Conservation (phyloP, 2,888 invertebrate species). For the Pseudoips prasinana region DNA sequence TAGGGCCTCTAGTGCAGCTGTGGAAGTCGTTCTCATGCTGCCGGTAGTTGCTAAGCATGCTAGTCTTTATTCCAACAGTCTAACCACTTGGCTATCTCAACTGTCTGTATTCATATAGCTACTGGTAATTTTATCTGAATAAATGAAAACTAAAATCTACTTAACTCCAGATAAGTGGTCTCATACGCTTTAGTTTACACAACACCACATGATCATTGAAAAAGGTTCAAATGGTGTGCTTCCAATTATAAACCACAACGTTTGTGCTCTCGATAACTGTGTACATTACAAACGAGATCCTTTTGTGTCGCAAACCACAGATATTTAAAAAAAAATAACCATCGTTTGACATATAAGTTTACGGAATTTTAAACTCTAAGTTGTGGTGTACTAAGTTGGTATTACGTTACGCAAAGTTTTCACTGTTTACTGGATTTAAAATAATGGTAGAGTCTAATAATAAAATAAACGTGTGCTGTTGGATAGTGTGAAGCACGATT, state of each 20-base stretch:
- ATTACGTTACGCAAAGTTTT: background rate
- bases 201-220: slow-evolving; percentile 12
- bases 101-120: too few species aligned
- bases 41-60: too few species aligned
- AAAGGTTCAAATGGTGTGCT: slow-evolving; percentile 3
- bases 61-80: too few species aligned
- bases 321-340: background rate
- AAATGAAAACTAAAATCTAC: too few species aligned
- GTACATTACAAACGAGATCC: slow-evolving; percentile 10
- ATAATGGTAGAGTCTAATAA: slow-evolving; percentile 39
- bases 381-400: background rate
- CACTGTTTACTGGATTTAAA: slow-evolving; percentile 30
- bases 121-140: too few species aligned
- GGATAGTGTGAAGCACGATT: slow-evolving; percentile 54
- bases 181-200: slow-evolving; percentile 6
- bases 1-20: too few species aligned
- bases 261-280: slow-evolving; percentile 8
- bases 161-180: too few species aligned
- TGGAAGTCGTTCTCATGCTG: too few species aligned
- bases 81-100: too few species aligned
- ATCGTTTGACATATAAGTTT: too few species aligned
- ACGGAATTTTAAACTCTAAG: slow-evolving; percentile 1
- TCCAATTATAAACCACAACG: slow-evolving; percentile 21
- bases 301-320: slow-evolving; percentile 10
- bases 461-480: slow-evolving; percentile 43